phyloP scores from a whole-genome alignment of 2,888 invertebrate genomes.

The Theodoxus fluviatilis region DNA sequence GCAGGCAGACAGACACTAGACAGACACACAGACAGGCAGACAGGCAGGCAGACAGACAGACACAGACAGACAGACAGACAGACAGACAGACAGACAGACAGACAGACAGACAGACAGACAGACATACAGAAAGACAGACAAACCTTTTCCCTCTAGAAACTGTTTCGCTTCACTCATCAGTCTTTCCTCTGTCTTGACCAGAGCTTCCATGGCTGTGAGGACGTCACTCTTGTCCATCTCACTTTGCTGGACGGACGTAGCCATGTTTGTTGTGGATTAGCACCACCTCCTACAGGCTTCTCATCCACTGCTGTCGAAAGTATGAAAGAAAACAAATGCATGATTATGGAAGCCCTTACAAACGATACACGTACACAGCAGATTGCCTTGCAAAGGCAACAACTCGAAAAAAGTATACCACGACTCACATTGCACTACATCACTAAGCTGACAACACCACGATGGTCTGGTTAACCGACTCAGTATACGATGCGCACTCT shows the following conservation, averaged over 20 bases:
- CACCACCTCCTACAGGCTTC: too few species aligned
- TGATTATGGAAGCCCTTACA: too few species aligned
- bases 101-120: neutral
- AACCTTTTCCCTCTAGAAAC: constrained; percentile 9
- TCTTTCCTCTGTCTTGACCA: constrained; percentile 21
- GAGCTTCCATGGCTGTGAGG: constrained; percentile 22
- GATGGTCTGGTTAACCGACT: too few species aligned
- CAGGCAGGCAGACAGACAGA: neutral
- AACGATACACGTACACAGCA: too few species aligned
- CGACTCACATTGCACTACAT: too few species aligned
- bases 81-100: neutral
- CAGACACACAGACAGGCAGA: neutral
- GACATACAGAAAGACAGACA: neutral
- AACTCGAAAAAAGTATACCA: too few species aligned
- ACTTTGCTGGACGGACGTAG: neutral
- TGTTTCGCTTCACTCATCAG: constrained; percentile 23
- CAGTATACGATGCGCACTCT: too few species aligned
- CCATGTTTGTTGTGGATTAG: too few species aligned
- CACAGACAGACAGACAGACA: neutral
- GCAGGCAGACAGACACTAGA: neutral
- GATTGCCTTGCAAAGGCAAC: too few species aligned
- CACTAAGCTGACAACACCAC: too few species aligned
- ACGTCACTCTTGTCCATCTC: constrained; percentile 4
- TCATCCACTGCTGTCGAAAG: too few species aligned
- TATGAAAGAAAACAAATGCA: too few species aligned